phyloP scores from a whole-genome alignment of 2,888 invertebrate species.

The Zaprionus obscuricornis region DNA sequence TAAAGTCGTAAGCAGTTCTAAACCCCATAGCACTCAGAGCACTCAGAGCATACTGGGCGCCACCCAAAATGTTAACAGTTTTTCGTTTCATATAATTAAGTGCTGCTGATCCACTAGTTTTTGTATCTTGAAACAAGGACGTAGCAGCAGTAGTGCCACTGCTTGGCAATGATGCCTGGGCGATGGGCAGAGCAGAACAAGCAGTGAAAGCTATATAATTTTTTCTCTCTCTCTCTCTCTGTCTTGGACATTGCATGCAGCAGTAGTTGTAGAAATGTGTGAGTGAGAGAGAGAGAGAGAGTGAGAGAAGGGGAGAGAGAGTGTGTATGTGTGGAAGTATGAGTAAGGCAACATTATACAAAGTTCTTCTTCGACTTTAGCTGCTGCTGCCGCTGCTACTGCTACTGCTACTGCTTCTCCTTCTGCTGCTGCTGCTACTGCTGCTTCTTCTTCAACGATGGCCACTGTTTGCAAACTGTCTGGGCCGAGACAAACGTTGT shows the following conservation, averaged over 20 bases:
- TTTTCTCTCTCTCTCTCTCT: no score
- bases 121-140: conserved; percentile 57
- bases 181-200: conserved; percentile 4
- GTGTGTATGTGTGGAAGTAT: no score
- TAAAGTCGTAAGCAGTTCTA: no score
- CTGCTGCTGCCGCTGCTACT: no score
- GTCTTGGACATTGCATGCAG: conserved; percentile 15
- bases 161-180: no score
- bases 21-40: no score
- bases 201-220: conserved; percentile 59
- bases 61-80: conserved; percentile 70
- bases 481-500: conserved; percentile 68
- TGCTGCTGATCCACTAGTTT: conserved; percentile 77
- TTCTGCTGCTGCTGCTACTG: no score
- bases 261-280: conserved; percentile 53
- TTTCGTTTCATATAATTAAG: conserved; percentile 78
- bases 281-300: not conserved
- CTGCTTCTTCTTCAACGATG: conserved; percentile 15
- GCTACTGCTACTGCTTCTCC: no score
- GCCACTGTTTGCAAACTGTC: conserved; percentile 72
- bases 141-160: no score
- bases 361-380: no score
- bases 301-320: not conserved
- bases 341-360: no score
- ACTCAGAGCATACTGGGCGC: not conserved